Percentiles rank a stretch among this genome's conserved stretches.
Evolutionary conservation across 1,140 invertebrate species (phyloP).

Genomic region (Monochamus saltuarius): DNA sequence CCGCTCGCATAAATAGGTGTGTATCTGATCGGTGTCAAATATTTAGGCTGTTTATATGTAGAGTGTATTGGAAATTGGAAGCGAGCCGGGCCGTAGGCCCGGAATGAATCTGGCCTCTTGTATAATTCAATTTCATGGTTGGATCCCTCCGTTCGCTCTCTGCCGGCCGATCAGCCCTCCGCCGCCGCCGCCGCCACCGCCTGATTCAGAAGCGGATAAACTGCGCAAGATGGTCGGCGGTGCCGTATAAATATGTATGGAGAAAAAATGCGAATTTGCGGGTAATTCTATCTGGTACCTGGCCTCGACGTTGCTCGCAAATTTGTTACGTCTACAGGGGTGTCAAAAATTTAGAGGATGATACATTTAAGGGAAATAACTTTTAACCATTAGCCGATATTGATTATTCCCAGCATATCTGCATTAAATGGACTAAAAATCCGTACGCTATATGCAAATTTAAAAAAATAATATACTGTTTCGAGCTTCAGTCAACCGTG

Average conservation of each 20-base stretch:
- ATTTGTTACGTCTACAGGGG: too few species aligned
- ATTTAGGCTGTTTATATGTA: conserved; percentile 34
- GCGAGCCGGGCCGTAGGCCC: conserved; percentile 13
- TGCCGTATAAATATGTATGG: background rate
- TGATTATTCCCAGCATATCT: too few species aligned
- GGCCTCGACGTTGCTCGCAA: too few species aligned
- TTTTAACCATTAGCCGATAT: too few species aligned
- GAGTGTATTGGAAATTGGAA: conserved; percentile 23
- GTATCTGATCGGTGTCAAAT: conserved; percentile 33
- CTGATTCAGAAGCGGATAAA: background rate
- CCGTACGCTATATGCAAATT: too few species aligned
- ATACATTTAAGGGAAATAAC: too few species aligned
- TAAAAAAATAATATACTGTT: too few species aligned
- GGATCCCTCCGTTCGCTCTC: conserved; percentile 27
- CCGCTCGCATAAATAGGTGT: conserved; percentile 19
- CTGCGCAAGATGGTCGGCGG: background rate
- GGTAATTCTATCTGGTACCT: too few species aligned
- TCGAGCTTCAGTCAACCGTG: too few species aligned
- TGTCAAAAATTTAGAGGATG: too few species aligned
- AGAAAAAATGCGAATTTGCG: too few species aligned
- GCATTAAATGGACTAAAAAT: too few species aligned
- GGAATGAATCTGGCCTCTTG: conserved; percentile 28
- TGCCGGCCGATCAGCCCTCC: conserved; percentile 17
- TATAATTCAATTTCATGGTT: conserved; percentile 38
- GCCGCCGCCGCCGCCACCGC: background rate